These are phyloP conservation scores for Tragelaphus buxtoni DNA, from an alignment of 2,113 vertebrate species.

Conservation along the genomic window DNA sequence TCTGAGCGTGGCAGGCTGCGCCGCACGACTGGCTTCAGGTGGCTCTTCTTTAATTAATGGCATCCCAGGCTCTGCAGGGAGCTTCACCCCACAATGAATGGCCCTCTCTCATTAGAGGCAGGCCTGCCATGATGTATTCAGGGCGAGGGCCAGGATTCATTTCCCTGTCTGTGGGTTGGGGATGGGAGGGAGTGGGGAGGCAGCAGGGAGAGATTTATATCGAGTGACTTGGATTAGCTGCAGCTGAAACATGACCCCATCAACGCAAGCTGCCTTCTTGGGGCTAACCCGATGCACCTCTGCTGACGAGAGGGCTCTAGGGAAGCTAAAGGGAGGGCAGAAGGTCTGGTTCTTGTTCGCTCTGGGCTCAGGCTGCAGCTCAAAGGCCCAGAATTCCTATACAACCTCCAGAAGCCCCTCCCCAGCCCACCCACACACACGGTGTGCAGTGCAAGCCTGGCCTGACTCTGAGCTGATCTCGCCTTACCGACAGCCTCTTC, in stretches of 20 bases:
- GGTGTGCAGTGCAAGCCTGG: neutral
- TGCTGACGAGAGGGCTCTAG: constrained; percentile 62
- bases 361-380: constrained; percentile 46
- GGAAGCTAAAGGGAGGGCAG: constrained; percentile 66
- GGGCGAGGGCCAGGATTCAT: constrained; percentile 81
- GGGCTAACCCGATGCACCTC: constrained; percentile 77
- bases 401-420: constrained; percentile 38
- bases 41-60: constrained; percentile 87
- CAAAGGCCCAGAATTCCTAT: constrained; percentile 53
- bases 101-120: constrained; percentile 86
- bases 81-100: constrained; percentile 85
- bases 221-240: constrained; percentile 85
- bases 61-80: constrained; percentile 82
- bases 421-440: neutral
- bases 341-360: constrained; percentile 62
- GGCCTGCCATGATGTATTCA: constrained; percentile 85
- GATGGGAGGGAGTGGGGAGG: constrained; percentile 63
- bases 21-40: constrained; percentile 83
- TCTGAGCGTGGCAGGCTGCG: constrained; percentile 82
- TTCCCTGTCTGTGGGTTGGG: constrained; percentile 80
- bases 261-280: constrained; percentile 84
- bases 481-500: neutral
- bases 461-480: neutral
- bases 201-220: constrained; percentile 79
- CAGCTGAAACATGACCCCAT: constrained; percentile 81